Conservation (phyloP, 1,140 invertebrate genomes). For the Pomacea maculata region DNA sequence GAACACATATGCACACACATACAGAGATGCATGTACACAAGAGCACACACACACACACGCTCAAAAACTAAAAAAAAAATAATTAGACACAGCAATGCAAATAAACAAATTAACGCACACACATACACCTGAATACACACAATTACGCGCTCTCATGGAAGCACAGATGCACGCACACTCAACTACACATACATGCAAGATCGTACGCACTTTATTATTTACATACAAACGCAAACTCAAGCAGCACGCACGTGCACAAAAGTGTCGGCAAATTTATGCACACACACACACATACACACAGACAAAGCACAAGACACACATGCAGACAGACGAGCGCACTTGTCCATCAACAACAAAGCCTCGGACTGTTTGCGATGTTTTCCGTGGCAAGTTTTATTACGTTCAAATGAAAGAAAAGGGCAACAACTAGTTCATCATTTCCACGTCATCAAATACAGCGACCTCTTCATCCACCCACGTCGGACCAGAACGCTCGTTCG, state of each 20-base stretch:
- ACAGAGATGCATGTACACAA: slow-evolving; percentile 16
- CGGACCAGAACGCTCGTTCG: too few relatives aligned
- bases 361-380: not conserved
- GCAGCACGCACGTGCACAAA: too few relatives aligned
- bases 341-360: not conserved
- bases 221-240: not conserved
- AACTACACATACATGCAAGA: not conserved
- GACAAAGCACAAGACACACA: not conserved
- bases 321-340: not conserved
- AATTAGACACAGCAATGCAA: not conserved
- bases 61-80: not conserved
- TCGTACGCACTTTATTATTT: not conserved
- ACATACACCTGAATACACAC: not conserved
- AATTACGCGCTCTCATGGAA: not conserved
- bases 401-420: too few relatives aligned
- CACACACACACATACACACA: not conserved
- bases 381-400: too few relatives aligned
- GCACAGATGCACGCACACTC: not conserved
- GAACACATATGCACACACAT: slow-evolving; percentile 15
- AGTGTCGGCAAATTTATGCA: not conserved
- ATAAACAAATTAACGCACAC: not conserved
- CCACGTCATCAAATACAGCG: too few relatives aligned
- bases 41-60: not conserved
- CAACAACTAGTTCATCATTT: too few relatives aligned
- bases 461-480: too few relatives aligned